These are phyloP conservation scores for Aphelinus atriplicis DNA, from an alignment of 1,140 invertebrate species.

Conservation along the genomic window DNA sequence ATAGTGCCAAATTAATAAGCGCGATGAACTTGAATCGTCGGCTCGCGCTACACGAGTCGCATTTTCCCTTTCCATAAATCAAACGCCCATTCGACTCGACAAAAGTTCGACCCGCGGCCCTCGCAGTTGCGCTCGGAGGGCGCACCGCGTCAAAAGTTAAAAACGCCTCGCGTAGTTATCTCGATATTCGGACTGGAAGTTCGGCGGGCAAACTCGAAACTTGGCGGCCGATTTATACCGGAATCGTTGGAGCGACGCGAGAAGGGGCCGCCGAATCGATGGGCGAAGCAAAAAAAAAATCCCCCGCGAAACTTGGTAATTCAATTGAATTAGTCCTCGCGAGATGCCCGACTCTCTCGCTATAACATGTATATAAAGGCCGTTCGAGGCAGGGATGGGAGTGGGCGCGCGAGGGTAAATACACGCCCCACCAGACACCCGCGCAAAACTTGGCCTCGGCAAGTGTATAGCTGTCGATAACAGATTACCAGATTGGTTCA, in stretches of 20 bases:
- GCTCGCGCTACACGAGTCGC: too few species aligned
- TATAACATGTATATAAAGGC: too few species aligned
- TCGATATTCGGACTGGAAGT: constrained; percentile 18
- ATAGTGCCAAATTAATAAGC: too few species aligned
- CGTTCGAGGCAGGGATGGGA: too few species aligned
- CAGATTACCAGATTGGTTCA: constrained; percentile 21
- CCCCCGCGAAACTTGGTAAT: constrained; percentile 39
- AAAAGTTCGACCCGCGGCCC: constrained; percentile 21
- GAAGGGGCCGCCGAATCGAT: too few species aligned
- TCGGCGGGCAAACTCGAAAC: constrained; percentile 24
- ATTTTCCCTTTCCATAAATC: constrained; percentile 8
- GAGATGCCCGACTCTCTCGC: not conserved
- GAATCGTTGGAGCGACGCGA: constrained; percentile 33
- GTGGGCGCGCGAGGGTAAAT: too few species aligned
- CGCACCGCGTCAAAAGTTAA: constrained; percentile 29
- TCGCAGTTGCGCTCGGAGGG: too few species aligned
- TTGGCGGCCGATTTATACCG: constrained; percentile 33
- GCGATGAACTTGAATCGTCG: too few species aligned
- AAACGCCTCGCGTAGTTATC: constrained; percentile 38
- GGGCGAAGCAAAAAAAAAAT: constrained; percentile 38
- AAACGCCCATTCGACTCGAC: constrained; percentile 18
- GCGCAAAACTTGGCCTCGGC: constrained; percentile 11
- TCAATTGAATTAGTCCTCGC: constrained; percentile 30
- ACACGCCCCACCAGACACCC: too few species aligned
- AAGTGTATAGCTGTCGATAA: constrained; percentile 33